Conservation (phyloP, 2,113 vertebrate species). For the Phasianus colchicus region DNA sequence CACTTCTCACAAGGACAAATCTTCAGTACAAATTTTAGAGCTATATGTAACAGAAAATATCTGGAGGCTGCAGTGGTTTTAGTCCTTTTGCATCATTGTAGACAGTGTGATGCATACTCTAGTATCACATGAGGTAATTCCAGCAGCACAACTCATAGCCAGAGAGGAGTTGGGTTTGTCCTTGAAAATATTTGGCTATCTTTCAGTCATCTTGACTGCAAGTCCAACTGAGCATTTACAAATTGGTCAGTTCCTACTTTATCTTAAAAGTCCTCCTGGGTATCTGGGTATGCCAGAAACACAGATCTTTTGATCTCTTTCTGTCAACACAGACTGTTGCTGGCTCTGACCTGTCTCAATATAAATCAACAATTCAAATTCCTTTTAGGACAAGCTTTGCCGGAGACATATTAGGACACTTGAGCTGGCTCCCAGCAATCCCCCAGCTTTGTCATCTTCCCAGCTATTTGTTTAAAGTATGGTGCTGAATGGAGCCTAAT, state of each 20-base stretch:
- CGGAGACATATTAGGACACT: not conserved
- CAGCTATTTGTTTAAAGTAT: slow-evolving; percentile 7
- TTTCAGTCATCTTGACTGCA: not conserved
- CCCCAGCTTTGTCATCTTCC: not conserved
- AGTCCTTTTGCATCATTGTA: not conserved
- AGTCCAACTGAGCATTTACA: not conserved
- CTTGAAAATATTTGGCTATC: not conserved
- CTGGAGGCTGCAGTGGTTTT: not conserved
- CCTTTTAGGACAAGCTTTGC: not conserved
- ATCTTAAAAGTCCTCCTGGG: not conserved
- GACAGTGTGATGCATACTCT: rapidly evolving
- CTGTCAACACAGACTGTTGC: not conserved
- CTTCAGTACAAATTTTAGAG: not conserved
- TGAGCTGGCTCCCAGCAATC: not conserved
- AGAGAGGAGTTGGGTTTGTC: not conserved
- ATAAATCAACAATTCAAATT: not conserved
- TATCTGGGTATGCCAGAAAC: not conserved
- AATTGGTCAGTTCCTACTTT: not conserved
- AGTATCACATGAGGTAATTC: not conserved
- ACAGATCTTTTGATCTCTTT: slow-evolving; percentile 6
- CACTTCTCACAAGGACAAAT: not conserved
- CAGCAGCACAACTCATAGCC: not conserved
- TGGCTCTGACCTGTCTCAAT: not conserved
- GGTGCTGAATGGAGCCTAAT: not conserved
- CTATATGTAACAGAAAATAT: not conserved